Percentiles rank a stretch among this genome's conserved stretches.
Conservation (phyloP, 1,140 invertebrate genomes). For the Calosoma granatense region DNA sequence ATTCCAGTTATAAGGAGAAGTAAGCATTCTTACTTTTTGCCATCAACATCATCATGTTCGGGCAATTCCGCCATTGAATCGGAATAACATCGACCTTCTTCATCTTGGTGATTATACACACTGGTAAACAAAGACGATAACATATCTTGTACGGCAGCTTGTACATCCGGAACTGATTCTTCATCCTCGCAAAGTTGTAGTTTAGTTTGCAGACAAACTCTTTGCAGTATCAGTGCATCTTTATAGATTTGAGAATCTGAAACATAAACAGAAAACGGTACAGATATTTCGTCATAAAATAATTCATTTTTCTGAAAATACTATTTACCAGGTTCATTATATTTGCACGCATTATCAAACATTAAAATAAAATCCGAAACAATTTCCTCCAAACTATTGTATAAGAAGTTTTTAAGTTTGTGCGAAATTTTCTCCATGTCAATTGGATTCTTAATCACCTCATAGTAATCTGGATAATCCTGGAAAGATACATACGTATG, state of each 20-base stretch:
- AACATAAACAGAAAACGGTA: too few relatives aligned
- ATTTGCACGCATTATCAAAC: slow-evolving; percentile 99
- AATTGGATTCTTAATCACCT: slow-evolving; percentile 94
- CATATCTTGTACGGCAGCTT: slow-evolving; percentile 80
- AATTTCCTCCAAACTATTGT: slow-evolving; percentile 82
- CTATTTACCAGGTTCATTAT: slow-evolving; percentile 73
- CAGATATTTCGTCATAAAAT: neutral
- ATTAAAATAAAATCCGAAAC: slow-evolving; percentile 90
- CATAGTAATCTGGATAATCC: slow-evolving; percentile 97
- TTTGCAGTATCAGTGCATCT: slow-evolving; percentile 88
- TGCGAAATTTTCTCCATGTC: slow-evolving; percentile 93
- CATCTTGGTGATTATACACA: slow-evolving; percentile 92
- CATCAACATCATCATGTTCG: slow-evolving; percentile 72
- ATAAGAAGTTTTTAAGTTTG: slow-evolving; percentile 68
- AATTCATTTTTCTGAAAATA: neutral
- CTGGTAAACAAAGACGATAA: slow-evolving; percentile 86
- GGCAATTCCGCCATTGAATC: slow-evolving; percentile 92
- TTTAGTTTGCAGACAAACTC: slow-evolving; percentile 87
- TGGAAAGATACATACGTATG: too few relatives aligned
- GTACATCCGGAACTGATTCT: slow-evolving; percentile 80
- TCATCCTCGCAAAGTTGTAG: slow-evolving; percentile 77
- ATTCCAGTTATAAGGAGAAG: slow-evolving; percentile 2
- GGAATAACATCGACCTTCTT: slow-evolving; percentile 90
- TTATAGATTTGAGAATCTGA: slow-evolving; percentile 95
- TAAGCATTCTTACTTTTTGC: slow-evolving; percentile 45